These are phyloP conservation scores for Pegoplata infirma DNA, from an alignment of 2,888 invertebrate species.

Conservation along the genomic window DNA sequence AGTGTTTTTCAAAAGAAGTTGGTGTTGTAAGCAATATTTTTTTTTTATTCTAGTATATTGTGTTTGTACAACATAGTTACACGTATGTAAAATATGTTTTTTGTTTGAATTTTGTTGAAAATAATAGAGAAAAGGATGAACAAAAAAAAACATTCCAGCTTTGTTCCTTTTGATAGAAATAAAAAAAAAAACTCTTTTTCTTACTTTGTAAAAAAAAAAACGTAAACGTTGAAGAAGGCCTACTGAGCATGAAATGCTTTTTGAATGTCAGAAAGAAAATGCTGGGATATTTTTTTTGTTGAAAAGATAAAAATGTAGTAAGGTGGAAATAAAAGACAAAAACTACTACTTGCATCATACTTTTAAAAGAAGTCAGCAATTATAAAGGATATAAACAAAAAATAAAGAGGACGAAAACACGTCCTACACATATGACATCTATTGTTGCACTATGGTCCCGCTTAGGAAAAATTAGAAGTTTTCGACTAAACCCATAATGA, in stretches of 20 bases:
- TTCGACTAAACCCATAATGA: too few species aligned
- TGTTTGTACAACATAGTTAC: slow-evolving; percentile 1
- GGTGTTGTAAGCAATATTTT: neutral
- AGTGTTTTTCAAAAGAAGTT: slow-evolving; percentile 2
- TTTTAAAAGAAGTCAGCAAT: slow-evolving; percentile 23
- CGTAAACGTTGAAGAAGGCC: neutral
- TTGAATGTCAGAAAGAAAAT: slow-evolving; percentile 22
- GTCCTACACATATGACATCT: too few species aligned
- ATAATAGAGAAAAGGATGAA: neutral
- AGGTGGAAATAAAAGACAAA: neutral
- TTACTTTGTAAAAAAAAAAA: slow-evolving; percentile 14
- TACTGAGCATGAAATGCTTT: slow-evolving; percentile 25
- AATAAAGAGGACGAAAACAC: too few species aligned
- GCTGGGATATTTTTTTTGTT: neutral
- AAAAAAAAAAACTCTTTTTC: neutral
- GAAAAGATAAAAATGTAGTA: too few species aligned
- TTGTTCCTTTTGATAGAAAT: neutral
- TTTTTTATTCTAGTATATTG: neutral
- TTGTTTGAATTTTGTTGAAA: neutral
- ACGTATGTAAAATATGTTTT: slow-evolving; percentile 6
- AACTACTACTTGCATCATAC: neutral
- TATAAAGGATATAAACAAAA: too few species aligned
- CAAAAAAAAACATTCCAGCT: neutral
- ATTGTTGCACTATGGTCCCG: too few species aligned
- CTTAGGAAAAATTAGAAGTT: too few species aligned